Conservation (phyloP, 2,797 vertebrate genomes). For the Helostoma temminkii region DNA sequence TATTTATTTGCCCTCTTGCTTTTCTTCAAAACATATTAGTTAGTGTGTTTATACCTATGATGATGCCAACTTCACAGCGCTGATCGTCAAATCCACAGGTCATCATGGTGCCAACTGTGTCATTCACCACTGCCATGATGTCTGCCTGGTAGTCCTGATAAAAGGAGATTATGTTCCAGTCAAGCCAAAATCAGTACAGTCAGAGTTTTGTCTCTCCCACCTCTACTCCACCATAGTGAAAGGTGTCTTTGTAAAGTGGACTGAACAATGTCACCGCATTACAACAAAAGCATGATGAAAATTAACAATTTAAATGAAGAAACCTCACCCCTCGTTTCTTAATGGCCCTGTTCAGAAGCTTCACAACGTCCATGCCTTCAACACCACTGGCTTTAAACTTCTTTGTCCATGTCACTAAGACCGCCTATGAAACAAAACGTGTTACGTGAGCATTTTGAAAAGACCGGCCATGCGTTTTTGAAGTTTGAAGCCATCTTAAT, state of each 20-base stretch:
- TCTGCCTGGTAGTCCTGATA: conserved; percentile 95
- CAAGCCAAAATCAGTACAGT: not conserved
- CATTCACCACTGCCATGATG: conserved; percentile 98
- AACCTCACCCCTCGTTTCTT: conserved; percentile 93
- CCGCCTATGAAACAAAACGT: conserved; percentile 85
- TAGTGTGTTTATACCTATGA: conserved; percentile 90
- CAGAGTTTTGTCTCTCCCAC: not conserved
- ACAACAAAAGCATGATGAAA: not conserved
- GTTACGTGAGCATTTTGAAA: not conserved
- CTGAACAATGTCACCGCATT: too few species aligned
- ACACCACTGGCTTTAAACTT: conserved; percentile 96
- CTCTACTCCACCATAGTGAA: not conserved
- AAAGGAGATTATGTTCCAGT: conserved; percentile 5
- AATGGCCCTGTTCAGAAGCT: conserved; percentile 94
- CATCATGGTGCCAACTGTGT: conserved; percentile 99
- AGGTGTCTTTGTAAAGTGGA: not conserved
- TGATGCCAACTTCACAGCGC: conserved; percentile 97
- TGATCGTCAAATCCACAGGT: conserved; percentile 98
- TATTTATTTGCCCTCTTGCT: not conserved
- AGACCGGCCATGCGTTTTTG: too few species aligned
- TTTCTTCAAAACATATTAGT: not conserved
- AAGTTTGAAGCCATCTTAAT: too few species aligned
- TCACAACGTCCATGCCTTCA: conserved; percentile 94
- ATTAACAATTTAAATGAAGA: not conserved
- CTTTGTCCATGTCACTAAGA: conserved; percentile 97